Evolutionary conservation across 2,797 vertebrate species (phyloP).

Genomic region (Sebastolobus alascanus): DNA sequence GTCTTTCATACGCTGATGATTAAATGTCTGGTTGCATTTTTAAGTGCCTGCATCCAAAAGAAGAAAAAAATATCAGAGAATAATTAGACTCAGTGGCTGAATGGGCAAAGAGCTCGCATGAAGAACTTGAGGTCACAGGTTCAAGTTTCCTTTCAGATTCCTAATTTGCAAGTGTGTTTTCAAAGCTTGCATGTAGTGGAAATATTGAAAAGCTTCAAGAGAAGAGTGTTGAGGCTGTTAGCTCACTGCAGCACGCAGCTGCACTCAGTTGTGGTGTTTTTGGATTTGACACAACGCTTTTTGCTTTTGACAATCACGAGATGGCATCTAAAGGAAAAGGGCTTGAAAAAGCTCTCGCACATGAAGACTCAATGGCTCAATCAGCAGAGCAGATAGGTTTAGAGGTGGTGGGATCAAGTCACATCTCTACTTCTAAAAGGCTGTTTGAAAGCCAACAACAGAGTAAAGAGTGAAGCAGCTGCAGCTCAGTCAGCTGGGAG

Average conservation of each 20-base stretch:
- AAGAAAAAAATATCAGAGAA: conserved; percentile 29
- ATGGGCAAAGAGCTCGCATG: conserved; percentile 36
- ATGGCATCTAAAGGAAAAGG: conserved; percentile 51
- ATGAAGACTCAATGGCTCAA: conserved; percentile 59
- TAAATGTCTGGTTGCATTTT: conserved; percentile 51
- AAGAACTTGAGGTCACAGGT: conserved; percentile 53
- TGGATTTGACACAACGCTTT: conserved; percentile 50
- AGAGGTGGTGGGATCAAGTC: conserved; percentile 64
- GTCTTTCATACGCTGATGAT: conserved; percentile 29
- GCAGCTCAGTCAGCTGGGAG: conserved; percentile 21
- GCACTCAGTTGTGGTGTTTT: conserved; percentile 15
- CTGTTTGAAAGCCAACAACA: conserved; percentile 45
- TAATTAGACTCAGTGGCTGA: conserved; percentile 49
- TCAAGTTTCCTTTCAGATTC: conserved; percentile 64
- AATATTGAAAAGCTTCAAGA: conserved; percentile 57
- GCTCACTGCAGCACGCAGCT: conserved; percentile 48
- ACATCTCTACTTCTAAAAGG: conserved; percentile 55
- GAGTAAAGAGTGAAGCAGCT: conserved; percentile 51
- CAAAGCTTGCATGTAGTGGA: conserved; percentile 31
- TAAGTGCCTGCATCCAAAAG: conserved; percentile 33
- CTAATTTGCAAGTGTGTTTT: conserved; percentile 49
- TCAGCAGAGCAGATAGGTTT: conserved; percentile 62
- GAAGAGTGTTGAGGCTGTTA: conserved; percentile 36
- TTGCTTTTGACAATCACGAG: conserved; percentile 61
- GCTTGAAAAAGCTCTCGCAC: conserved; percentile 63